Evolutionary conservation across 64 coral and sea anemone species (phyloP).

Genomic region (Actinia tenebrosa): DNA sequence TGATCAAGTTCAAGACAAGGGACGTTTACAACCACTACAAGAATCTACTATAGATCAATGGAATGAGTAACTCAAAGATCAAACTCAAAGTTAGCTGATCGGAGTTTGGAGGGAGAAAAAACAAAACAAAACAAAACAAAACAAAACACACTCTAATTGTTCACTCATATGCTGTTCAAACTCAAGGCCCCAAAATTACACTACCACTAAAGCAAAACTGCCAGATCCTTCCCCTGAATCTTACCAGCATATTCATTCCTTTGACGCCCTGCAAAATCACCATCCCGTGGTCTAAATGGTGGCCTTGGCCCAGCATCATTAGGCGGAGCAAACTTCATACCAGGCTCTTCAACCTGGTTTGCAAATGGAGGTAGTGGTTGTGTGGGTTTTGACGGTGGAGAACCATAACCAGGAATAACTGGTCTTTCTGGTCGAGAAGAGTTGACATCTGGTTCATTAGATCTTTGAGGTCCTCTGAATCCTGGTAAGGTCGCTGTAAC

Average conservation of each 20-base stretch:
- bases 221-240: neutral
- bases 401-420: conserved; percentile 10
- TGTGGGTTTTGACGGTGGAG: neutral
- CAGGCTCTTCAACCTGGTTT: neutral
- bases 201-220: neutral
- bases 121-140: too few relatives aligned
- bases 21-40: too few relatives aligned
- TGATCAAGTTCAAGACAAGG: too few relatives aligned
- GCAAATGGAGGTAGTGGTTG: conserved; percentile 16
- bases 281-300: conserved; percentile 12
- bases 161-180: too few relatives aligned
- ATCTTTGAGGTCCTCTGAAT: neutral
- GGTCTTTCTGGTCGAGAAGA: neutral
- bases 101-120: too few relatives aligned
- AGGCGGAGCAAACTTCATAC: neutral
- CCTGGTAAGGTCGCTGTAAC: neutral
- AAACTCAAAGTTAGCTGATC: too few relatives aligned
- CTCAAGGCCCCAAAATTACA: neutral
- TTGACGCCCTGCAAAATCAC: neutral
- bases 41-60: too few relatives aligned
- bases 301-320: neutral
- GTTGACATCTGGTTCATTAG: neutral
- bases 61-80: too few relatives aligned
- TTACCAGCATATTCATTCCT: neutral
- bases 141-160: too few relatives aligned